These are phyloP conservation scores for Atta texana DNA, from an alignment of 1,140 invertebrate genomes.

Conservation along the genomic window DNA sequence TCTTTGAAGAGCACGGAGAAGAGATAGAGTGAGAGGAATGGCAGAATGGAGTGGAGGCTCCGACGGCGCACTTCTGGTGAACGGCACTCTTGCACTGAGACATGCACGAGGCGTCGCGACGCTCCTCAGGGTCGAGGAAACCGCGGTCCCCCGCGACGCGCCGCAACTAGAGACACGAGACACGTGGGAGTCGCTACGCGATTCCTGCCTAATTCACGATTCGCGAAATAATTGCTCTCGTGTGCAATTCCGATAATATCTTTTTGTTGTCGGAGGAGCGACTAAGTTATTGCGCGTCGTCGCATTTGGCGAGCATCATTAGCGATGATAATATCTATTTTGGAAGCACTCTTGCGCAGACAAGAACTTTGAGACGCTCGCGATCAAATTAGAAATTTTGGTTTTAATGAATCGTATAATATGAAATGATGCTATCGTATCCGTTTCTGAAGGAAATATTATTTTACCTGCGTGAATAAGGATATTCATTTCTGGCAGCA, in stretches of 20 bases:
- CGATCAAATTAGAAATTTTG: slow-evolving; percentile 26
- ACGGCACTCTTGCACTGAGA: slow-evolving; percentile 67
- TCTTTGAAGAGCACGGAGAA: neutral
- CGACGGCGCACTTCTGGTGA: slow-evolving; percentile 45
- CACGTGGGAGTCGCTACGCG: slow-evolving; percentile 15
- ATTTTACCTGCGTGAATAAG: neutral
- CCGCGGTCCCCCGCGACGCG: slow-evolving; percentile 32
- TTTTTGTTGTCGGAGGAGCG: neutral
- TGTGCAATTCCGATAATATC: slow-evolving; percentile 1
- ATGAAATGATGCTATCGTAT: neutral
- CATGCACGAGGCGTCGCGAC: slow-evolving; percentile 61
- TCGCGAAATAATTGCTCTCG: neutral
- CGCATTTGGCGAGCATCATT: slow-evolving; percentile 23
- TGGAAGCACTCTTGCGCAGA: neutral
- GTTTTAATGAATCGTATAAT: neutral
- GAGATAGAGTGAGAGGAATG: neutral
- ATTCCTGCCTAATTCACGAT: slow-evolving; percentile 23
- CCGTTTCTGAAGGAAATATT: neutral
- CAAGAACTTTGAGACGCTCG: neutral
- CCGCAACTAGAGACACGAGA: slow-evolving; percentile 6
- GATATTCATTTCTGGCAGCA: neutral
- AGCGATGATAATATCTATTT: slow-evolving; percentile 39
- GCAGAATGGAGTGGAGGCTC: slow-evolving; percentile 12
- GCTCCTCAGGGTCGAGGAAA: slow-evolving; percentile 59
- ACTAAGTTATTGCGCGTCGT: slow-evolving; percentile 8